Percentiles rank a stretch among this genome's conserved stretches.
Conservation (phyloP, 2,797 vertebrate genomes). For the Anguilla anguilla region DNA sequence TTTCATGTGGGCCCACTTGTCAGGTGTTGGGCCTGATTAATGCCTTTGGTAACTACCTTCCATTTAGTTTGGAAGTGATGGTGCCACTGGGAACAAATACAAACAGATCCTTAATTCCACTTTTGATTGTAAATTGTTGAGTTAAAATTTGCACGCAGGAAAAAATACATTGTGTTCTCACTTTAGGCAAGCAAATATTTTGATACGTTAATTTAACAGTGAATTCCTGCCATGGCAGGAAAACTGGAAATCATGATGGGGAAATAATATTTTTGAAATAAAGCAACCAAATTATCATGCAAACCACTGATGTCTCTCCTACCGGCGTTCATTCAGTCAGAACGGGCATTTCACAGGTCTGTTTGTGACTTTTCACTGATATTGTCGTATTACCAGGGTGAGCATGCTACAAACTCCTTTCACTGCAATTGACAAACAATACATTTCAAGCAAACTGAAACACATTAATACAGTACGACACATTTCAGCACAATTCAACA, state of each 20-base stretch:
- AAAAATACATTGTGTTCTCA: neutral
- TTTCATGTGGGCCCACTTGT: neutral
- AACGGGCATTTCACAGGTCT: constrained; percentile 15
- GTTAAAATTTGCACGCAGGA: neutral
- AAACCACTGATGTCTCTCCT: constrained; percentile 6
- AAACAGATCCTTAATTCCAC: neutral
- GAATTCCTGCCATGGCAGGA: neutral
- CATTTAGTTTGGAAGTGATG: neutral
- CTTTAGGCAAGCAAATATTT: neutral
- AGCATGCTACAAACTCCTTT: constrained; percentile 16
- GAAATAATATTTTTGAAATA: neutral
- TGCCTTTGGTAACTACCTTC: neutral
- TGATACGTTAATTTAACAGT: neutral
- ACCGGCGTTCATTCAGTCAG: neutral
- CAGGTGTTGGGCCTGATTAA: neutral
- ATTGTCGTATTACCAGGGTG: constrained; percentile 9
- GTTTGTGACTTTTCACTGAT: neutral
- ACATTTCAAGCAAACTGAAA: constrained; percentile 16
- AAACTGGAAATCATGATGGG: neutral
- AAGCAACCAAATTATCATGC: neutral
- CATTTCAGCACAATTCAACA: constrained; percentile 10
- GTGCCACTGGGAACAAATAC: neutral
- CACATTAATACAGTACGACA: neutral
- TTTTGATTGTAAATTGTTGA: neutral
- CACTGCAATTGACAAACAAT: constrained; percentile 13